phyloP scores from a whole-genome alignment of 2,888 invertebrate species.

The Ctenicera cuprea region DNA sequence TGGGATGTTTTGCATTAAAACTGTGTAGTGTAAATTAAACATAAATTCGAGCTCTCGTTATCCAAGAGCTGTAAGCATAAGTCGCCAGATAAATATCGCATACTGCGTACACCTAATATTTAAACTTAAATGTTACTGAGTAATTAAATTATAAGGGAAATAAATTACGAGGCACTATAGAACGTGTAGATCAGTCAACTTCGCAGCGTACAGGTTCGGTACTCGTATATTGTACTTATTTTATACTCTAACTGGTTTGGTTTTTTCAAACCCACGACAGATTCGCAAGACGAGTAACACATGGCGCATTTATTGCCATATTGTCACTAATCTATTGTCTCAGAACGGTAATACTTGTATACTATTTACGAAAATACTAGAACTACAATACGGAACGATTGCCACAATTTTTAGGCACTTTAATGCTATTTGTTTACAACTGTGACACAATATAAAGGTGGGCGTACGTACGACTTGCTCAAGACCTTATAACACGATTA shows the following conservation, averaged over 20 bases:
- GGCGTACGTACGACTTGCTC: slow-evolving; percentile 34
- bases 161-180: slow-evolving; percentile 33
- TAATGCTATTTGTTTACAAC: slow-evolving; percentile 27
- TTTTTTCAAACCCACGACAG: slow-evolving; percentile 44
- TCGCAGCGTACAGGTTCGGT: slow-evolving; percentile 41
- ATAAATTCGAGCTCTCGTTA: not conserved
- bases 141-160: slow-evolving; percentile 39
- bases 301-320: slow-evolving; percentile 38
- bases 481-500: slow-evolving; percentile 30
- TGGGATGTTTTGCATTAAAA: not conserved
- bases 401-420: slow-evolving; percentile 1
- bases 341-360: slow-evolving; percentile 1
- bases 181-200: slow-evolving; percentile 43
- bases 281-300: slow-evolving; percentile 39
- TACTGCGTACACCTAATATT: slow-evolving; percentile 24
- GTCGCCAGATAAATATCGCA: slow-evolving; percentile 13
- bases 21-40: not conserved
- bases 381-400: slow-evolving; percentile 5
- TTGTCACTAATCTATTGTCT: slow-evolving; percentile 15
- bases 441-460: slow-evolving; percentile 21
- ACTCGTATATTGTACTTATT: slow-evolving; percentile 41
- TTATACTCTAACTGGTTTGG: slow-evolving; percentile 41
- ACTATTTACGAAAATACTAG: slow-evolving; percentile 13
- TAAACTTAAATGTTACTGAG: slow-evolving; percentile 36
- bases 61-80: slow-evolving; percentile 7